phyloP scores from a whole-genome alignment of 2,888 invertebrate genomes.

The Schrankia costaestrigalis region DNA sequence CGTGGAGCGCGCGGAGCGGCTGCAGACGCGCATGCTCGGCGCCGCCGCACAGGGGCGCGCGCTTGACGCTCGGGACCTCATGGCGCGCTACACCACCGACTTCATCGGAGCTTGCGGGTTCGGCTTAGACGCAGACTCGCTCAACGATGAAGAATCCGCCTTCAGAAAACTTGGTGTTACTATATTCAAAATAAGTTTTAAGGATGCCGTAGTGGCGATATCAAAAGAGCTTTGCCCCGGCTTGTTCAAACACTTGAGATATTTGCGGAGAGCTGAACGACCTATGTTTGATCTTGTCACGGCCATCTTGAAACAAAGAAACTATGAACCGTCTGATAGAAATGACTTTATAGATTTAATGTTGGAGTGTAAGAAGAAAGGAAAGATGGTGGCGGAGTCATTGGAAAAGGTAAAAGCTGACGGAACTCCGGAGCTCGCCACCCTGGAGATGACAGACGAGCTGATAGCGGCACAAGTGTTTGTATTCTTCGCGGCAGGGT shows the following conservation, averaged over 20 bases:
- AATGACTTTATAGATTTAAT: conserved; percentile 56
- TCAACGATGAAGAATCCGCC: conserved; percentile 48
- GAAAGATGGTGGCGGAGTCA: conserved; percentile 45
- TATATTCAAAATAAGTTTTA: conserved; percentile 37
- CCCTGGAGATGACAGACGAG: conserved; percentile 43
- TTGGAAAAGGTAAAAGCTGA: conserved; percentile 42
- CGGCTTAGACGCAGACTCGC: conserved; percentile 52
- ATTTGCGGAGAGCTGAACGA: conserved; percentile 36
- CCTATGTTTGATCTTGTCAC: conserved; percentile 44
- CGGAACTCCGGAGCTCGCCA: conserved; percentile 37
- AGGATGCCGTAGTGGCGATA: conserved; percentile 30
- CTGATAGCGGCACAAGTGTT: conserved; percentile 52
- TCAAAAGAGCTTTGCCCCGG: conserved; percentile 49
- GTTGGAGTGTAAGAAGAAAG: conserved; percentile 47
- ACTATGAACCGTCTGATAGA: conserved; percentile 46
- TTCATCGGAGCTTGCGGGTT: conserved; percentile 61
- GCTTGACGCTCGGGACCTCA: conserved; percentile 53
- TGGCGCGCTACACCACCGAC: conserved; percentile 60
- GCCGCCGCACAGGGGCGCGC: conserved; percentile 31
- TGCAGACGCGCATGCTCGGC: conserved; percentile 39
- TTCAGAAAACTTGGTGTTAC: conserved; percentile 50
- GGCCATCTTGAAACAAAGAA: conserved; percentile 46
- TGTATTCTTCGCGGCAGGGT: no score
- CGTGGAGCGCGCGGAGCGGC: conserved; percentile 48
- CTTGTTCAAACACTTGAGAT: conserved; percentile 38